phyloP scores from a whole-genome alignment of 2,113 vertebrate genomes.

The Anas platyrhynchos region DNA sequence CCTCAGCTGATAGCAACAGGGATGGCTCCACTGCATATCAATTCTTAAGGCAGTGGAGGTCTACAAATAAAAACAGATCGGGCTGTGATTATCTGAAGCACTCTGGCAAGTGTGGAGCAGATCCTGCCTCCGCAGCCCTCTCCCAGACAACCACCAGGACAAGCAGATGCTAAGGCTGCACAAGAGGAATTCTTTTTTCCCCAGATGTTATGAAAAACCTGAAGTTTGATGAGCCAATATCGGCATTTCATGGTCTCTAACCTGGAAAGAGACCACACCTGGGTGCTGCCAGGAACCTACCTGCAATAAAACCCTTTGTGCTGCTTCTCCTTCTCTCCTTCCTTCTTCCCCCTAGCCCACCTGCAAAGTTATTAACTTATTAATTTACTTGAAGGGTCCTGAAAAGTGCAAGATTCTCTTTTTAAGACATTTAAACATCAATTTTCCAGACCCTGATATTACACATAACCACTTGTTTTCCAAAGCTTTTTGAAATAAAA shows the following conservation, averaged over 20 bases:
- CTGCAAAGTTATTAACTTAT: background rate
- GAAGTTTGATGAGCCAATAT: accelerated
- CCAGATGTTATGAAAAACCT: accelerated
- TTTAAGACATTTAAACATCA: accelerated
- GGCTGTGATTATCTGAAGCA: accelerated
- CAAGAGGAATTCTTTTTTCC: no score
- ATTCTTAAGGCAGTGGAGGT: background rate
- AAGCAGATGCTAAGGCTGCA: background rate
- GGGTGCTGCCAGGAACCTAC: background rate
- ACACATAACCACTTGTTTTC: background rate
- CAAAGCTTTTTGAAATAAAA: background rate
- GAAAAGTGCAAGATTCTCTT: background rate
- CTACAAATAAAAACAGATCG: background rate
- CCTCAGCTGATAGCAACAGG: background rate
- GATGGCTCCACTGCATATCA: accelerated
- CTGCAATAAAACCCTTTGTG: accelerated
- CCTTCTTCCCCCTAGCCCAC: background rate
- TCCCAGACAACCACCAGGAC: no score
- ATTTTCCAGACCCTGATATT: background rate
- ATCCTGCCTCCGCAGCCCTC: background rate
- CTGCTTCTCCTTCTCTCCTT: background rate
- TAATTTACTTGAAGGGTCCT: background rate
- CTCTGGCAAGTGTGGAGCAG: accelerated
- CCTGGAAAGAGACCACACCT: background rate
- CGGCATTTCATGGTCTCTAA: background rate